phyloP scores from a whole-genome alignment of 2,888 invertebrate species.

The Carcina quercana region DNA sequence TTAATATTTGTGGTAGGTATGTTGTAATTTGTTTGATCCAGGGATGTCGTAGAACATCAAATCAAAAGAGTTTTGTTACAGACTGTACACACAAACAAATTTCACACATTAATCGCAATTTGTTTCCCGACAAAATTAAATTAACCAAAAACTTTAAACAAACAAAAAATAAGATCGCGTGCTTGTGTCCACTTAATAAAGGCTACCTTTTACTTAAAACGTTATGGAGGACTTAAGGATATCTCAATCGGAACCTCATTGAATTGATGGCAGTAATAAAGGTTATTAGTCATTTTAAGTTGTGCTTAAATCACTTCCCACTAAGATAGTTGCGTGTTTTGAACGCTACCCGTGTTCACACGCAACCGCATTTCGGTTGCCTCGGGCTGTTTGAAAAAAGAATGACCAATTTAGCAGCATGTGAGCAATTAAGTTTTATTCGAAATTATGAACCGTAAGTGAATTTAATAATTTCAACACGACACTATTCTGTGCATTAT shows the following conservation, averaged over 20 bases:
- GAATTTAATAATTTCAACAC: too few species aligned
- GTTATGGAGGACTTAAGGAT: constrained; percentile 32
- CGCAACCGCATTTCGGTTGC: constrained; percentile 33
- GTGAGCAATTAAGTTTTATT: neutral
- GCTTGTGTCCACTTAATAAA: constrained; percentile 48
- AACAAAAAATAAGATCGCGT: constrained; percentile 40
- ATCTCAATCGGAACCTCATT: constrained; percentile 60
- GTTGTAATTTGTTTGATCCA: too few species aligned
- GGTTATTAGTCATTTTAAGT: constrained; percentile 62
- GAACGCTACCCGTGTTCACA: constrained; percentile 57
- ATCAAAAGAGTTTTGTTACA: too few species aligned
- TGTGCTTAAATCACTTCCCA: constrained; percentile 53
- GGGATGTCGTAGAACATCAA: too few species aligned
- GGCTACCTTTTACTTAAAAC: constrained; percentile 42
- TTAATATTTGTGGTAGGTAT: too few species aligned
- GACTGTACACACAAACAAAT: too few species aligned
- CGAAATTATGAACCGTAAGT: too few species aligned
- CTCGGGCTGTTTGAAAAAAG: constrained; percentile 14
- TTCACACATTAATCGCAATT: constrained; percentile 42
- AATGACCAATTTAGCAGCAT: constrained; percentile 3
- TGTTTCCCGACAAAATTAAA: constrained; percentile 38
- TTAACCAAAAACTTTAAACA: too few species aligned
- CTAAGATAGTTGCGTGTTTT: constrained; percentile 45
- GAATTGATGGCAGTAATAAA: constrained; percentile 67
- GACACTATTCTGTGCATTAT: too few species aligned